Evolutionary conservation across 2,888 invertebrate genomes (phyloP).

Genomic region (Polyommatus icarus): DNA sequence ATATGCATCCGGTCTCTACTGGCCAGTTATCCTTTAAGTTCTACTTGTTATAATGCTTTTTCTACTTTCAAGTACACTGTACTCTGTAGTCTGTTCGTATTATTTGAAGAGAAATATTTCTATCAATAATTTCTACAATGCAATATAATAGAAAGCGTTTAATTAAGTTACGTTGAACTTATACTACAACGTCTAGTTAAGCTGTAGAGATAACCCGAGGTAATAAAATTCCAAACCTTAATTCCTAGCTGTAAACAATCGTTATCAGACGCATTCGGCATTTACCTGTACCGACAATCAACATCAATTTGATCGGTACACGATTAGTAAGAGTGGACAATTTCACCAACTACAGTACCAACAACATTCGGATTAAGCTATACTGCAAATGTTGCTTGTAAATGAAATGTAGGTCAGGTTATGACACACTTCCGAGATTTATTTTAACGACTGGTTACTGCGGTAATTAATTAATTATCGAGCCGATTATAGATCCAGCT

Average conservation of each 20-base stretch:
- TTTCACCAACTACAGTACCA: conserved; percentile 30
- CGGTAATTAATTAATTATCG: neutral
- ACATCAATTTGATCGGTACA: conserved; percentile 29
- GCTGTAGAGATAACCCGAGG: neutral
- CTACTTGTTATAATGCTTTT: too few species aligned
- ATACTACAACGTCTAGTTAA: neutral
- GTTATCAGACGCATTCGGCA: conserved; percentile 35
- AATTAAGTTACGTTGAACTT: neutral
- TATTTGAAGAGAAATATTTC: neutral
- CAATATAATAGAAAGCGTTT: neutral
- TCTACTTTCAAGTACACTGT: neutral
- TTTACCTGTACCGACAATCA: conserved; percentile 8
- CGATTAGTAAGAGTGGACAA: conserved; percentile 36
- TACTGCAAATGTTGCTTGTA: neutral
- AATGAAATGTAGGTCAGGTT: conserved; percentile 3
- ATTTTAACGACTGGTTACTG: conserved; percentile 16
- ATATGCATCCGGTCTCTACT: too few species aligned
- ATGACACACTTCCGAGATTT: neutral
- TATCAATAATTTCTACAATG: neutral
- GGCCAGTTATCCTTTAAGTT: too few species aligned
- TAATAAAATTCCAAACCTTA: conserved; percentile 22
- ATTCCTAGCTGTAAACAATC: conserved; percentile 16
- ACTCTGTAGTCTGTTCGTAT: neutral
- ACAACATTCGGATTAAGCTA: neutral
- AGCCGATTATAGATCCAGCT: neutral